Base-by-base conservation (phyloP, 2,113 vertebrate species). In the Platysternon megacephalum region DNA sequence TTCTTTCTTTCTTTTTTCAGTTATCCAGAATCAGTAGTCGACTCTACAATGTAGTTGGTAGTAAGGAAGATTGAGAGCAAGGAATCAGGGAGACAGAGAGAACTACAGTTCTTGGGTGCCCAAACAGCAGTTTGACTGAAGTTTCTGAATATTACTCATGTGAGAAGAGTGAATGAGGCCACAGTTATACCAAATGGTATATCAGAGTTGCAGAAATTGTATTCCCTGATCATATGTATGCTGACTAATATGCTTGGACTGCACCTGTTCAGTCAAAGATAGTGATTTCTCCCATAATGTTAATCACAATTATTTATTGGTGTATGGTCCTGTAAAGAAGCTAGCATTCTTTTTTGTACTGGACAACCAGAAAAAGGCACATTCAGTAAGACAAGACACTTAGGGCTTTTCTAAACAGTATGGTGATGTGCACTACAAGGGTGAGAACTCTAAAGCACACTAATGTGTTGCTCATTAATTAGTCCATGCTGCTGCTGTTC, bases 161-260 rank as follows among this genome's bases (percentile, higher is more conserved):
- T 17, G 48, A 78, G 52, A 17, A 52, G 21, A 10, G 42, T 5
- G 80, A 11, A 1, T 5, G 83, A 32, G 2, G 44, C 55, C 83
- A 35, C 5, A 82, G 49, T 89, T 44, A 44, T 68, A 8, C 49
- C 56, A 90, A 84, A 56, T 28, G 22, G 14, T 76, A 88, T 44
- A 83, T 58, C 8, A 56, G 8, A 83, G 55, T 13, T 91, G 32
- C 1, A 89, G 7, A 16, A 17, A 92, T n/a, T 16, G 5, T 21
- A 53, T 53, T 53, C 52, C 19, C 19, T 21, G 1, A 0, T 0
- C 11, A 3, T 16, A 68, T 4, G 5, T 6, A 4, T 82, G 55
- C 61, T 74, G 74, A 35, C 2, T 51, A 51, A 1, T 3, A 76
- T 53, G 79, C 72, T 49, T 53, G 11, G 8, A 46, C 3, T 32